A percentile compares a stretch with the other conserved stretches of the same genome.
These are phyloP conservation scores for Coturnix japonica DNA, from an alignment of 2,113 vertebrate genomes.

Conservation along the genomic window DNA sequence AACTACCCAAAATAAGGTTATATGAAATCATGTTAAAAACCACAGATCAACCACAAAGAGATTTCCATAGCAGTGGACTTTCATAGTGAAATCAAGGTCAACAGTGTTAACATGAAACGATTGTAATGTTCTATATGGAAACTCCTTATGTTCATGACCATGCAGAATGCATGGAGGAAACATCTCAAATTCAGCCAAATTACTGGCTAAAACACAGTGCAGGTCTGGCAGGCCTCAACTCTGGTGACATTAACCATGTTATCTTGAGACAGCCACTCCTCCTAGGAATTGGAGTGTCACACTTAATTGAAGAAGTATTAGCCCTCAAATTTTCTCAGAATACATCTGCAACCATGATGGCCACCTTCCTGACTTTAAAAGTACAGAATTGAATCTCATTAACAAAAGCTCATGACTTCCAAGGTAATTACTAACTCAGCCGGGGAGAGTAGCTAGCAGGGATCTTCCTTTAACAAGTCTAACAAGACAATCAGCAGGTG, in stretches of 20 bases:
- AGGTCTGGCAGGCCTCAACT: not conserved
- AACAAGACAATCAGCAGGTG: constrained; percentile 43
- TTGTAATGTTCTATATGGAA: not conserved
- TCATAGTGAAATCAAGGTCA: not conserved
- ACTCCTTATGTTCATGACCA: not conserved
- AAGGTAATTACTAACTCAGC: constrained; percentile 48
- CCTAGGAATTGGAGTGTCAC: not conserved
- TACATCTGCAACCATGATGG: not conserved
- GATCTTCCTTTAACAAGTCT: constrained; percentile 8
- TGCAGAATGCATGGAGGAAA: not conserved
- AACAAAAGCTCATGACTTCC: constrained; percentile 33
- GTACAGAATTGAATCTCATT: constrained; percentile 4
- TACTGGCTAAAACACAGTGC: not conserved
- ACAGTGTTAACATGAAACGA: not conserved
- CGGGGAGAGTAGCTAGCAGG: constrained; percentile 3
- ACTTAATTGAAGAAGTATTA: not conserved
- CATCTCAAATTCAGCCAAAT: not conserved
- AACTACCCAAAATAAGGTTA: not conserved
- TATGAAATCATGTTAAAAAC: not conserved
- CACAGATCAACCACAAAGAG: not conserved
- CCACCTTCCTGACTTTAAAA: not conserved
- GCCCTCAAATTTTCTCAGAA: not conserved
- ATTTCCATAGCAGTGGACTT: not conserved
- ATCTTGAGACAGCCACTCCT: not conserved
- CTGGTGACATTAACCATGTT: not conserved